Evolutionary conservation across 1,140 invertebrate species (phyloP).

Genomic region (Wiebesia pumilae): DNA sequence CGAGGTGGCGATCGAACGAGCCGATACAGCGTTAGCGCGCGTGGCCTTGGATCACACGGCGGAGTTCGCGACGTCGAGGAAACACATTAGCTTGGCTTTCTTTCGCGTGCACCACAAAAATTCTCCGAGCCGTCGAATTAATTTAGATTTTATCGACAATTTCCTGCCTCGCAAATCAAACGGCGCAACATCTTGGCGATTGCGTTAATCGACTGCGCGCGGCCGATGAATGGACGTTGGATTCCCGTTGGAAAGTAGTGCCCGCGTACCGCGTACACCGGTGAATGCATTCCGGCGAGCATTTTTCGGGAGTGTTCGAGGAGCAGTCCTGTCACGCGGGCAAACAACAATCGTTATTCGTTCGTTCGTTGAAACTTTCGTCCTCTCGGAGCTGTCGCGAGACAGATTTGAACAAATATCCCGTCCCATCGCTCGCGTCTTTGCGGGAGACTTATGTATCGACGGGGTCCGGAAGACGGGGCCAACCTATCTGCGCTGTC

Average conservation of each 20-base stretch:
- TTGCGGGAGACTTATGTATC: not conserved
- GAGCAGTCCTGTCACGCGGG: not conserved
- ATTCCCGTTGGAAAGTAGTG: too few species aligned
- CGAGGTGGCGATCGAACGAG: not conserved
- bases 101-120: not conserved
- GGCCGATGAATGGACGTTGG: too few species aligned
- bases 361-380: conserved; percentile 26
- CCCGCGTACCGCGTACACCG: not conserved
- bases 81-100: not conserved
- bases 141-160: not conserved
- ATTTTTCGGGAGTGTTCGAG: conserved; percentile 6
- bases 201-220: too few species aligned
- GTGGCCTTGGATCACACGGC: not conserved
- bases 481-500: not conserved
- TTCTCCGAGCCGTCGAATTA: conserved; percentile 2
- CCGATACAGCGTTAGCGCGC: not conserved
- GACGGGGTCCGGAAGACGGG: not conserved
- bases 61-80: not conserved
- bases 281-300: too few species aligned
- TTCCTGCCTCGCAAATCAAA: not conserved
- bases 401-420: conserved; percentile 23
- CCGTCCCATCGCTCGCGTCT: not conserved
- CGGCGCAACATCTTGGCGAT: not conserved
- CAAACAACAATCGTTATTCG: not conserved
- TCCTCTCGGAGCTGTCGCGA: not conserved